phyloP scores from a whole-genome alignment of 2,797 vertebrate species.

The Pteropus rufus region DNA sequence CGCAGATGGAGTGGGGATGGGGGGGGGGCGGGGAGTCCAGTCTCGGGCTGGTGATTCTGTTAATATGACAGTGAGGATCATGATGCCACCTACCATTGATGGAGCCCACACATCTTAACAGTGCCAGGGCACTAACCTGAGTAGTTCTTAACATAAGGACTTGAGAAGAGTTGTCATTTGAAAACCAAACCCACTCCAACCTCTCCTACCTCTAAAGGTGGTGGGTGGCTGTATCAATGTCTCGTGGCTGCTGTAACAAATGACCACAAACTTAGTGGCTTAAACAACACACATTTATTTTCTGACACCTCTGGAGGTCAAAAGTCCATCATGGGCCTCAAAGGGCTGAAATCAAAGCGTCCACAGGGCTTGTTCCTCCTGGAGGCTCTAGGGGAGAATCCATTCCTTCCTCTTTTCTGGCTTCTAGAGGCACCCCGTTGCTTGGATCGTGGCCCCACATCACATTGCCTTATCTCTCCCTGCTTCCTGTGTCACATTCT shows the following conservation, averaged over 20 bases:
- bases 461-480: background rate
- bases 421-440: background rate
- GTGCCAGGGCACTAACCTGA: background rate
- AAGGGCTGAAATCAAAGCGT: background rate
- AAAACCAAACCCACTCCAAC: no score
- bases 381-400: background rate
- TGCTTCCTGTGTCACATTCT: no score
- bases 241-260: background rate
- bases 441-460: background rate
- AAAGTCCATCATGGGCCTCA: accelerated
- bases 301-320: background rate
- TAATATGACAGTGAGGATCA: background rate
- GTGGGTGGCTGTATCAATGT: no score
- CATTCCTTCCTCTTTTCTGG: background rate
- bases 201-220: background rate
- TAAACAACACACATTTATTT: background rate
- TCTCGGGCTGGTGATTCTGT: background rate
- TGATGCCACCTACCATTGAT: accelerated
- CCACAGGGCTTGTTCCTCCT: no score
- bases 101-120: background rate
- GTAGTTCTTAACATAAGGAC: no score
- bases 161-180: background rate
- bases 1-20: background rate
- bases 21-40: no score
- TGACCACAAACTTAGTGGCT: background rate